Evolutionary conservation across 2,888 invertebrate species (phyloP).

Genomic region (Netelia melanura): DNA sequence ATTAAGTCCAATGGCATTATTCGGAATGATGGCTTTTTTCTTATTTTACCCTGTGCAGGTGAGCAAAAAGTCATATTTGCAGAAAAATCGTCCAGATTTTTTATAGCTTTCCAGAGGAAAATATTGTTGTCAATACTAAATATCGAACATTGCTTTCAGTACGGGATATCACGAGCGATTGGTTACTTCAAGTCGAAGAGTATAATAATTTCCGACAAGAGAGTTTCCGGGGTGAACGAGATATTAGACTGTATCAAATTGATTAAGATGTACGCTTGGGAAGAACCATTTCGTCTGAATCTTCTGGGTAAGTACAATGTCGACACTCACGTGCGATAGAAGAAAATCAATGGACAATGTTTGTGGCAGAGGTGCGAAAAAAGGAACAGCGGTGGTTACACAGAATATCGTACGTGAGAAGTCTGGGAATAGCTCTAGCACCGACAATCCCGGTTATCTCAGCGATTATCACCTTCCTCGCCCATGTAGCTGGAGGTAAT

Average conservation of each 20-base stretch:
- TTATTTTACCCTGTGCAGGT: conserved; percentile 87
- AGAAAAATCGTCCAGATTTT: not conserved
- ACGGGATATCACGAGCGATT: conserved; percentile 83
- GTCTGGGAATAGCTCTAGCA: conserved; percentile 87
- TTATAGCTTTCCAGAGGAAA: not conserved
- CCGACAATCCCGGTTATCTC: conserved; percentile 88
- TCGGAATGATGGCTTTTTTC: conserved; percentile 85
- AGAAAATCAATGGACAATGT: conserved; percentile 26
- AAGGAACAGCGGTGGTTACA: conserved; percentile 86
- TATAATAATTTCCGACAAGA: conserved; percentile 76
- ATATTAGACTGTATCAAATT: conserved; percentile 87
- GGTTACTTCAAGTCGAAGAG: conserved; percentile 80
- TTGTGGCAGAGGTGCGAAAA: conserved; percentile 85
- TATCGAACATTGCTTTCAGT: conserved; percentile 77
- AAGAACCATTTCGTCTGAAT: conserved; percentile 86
- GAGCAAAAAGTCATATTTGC: conserved; percentile 66
- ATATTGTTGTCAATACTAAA: not conserved
- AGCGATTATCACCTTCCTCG: conserved; percentile 87
- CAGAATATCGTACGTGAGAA: conserved; percentile 87
- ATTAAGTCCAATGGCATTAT: conserved; percentile 86
- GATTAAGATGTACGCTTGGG: conserved; percentile 89
- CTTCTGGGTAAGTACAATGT: conserved; percentile 81
- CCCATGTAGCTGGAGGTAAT: conserved; percentile 86
- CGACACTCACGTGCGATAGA: not conserved
- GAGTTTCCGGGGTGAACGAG: conserved; percentile 87